Base-by-base conservation (phyloP, 2,113 vertebrate species). In the Xenopus laevis region DNA sequence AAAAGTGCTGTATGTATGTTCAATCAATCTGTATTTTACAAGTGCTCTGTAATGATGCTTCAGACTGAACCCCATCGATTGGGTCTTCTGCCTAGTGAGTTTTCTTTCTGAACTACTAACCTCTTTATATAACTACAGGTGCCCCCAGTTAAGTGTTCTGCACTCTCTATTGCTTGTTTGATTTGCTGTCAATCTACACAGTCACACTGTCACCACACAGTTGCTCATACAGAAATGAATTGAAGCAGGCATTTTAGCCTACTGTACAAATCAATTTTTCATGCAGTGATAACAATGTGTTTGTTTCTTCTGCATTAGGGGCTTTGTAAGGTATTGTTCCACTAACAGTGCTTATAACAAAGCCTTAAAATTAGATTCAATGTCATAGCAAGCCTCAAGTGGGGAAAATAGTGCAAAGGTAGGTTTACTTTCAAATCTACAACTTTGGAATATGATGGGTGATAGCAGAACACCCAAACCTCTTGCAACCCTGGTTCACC, bases 81-180 rank as follows among this genome's bases (percentile, higher is more conserved):
- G 33, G 13, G 11, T 20, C 65, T 67, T 67, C 17, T 47, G 45
- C 45, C 20, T 4, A 10, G 45, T 21, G 20, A 21, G 65, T 50
- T 67, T 67, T 67, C 44, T 67, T 67, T 67, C 45, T 50, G 65
- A 67, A 67, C 33, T 20, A 50, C 65, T 65, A 40, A 65, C 10
- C 17, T 65, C 44, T 65, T 46, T 47, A 65, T 13, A 16, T 50
- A 67, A 23, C n/a, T 23, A n/a, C 23, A 21, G 23, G 18, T 40
- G 10, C 17, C 20, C 50, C 44, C 13, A 67, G n/a, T 67, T 50
- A 50, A 67, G 18, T 18, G 18, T 40, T 65, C 63, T 20, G 18
- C 46, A 46, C 17, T 33, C 8, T 2, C 2, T 18, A 67, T 47
- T 21, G 10, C 20, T 17, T 55, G 65, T 50, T 50, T 50, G 65